Percentiles rank a stretch among this genome's conserved stretches.
phyloP scores from a whole-genome alignment of 2,797 vertebrate species.

The Semaprochilodus insignis region DNA sequence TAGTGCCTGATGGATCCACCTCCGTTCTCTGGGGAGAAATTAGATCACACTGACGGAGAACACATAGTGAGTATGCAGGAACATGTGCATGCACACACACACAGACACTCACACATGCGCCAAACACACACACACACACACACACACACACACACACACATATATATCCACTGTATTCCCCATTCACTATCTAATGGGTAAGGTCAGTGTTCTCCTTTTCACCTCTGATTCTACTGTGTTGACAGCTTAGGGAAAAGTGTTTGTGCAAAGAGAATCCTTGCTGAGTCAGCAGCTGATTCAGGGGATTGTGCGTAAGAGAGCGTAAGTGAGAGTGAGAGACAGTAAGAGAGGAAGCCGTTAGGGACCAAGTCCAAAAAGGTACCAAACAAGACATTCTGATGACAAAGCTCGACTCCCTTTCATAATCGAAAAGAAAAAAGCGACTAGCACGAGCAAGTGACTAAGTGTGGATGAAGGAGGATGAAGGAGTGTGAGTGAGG shows the following conservation, averaged over 20 bases:
- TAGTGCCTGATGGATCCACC: conserved; percentile 28
- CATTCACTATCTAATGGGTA: conserved; percentile 12
- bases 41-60: conserved; percentile 49
- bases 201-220: conserved; percentile 15
- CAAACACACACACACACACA: conserved; percentile 13
- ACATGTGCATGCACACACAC: conserved; percentile 28
- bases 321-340: conserved; percentile 18
- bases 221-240: conserved; percentile 20
- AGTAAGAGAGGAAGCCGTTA: not conserved
- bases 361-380: conserved; percentile 33
- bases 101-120: conserved; percentile 15
- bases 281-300: conserved; percentile 58
- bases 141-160: conserved; percentile 15
- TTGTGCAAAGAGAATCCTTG: conserved; percentile 25
- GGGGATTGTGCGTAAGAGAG: conserved; percentile 7
- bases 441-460: not conserved
- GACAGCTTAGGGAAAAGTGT: conserved; percentile 34
- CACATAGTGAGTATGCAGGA: conserved; percentile 26
- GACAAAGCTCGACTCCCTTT: conserved; percentile 32
- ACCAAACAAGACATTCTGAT: conserved; percentile 39
- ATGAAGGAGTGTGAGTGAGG: conserved; percentile 8
- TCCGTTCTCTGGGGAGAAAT: conserved; percentile 22
- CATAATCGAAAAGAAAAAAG: conserved; percentile 15
- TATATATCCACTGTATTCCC: conserved; percentile 1
- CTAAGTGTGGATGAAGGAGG: conserved; percentile 8